Evolutionary conservation across 2,113 vertebrate genomes (phyloP), one percentile per base, ranked within the genome.

Genomic region (Oophaga pumilio): DNA sequence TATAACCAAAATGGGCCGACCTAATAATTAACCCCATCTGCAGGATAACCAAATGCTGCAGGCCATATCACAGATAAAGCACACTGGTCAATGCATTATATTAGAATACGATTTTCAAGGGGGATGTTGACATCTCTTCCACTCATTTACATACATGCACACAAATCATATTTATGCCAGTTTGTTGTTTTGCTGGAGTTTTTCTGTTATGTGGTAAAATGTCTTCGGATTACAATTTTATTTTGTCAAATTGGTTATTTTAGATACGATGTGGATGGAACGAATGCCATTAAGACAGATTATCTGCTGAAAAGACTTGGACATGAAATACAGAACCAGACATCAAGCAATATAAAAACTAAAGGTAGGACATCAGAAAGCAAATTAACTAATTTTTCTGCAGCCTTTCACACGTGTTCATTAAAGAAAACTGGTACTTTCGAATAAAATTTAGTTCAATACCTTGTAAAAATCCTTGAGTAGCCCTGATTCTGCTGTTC

Each of bases 221-320:
- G 20, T 18, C 4, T n/a, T 53, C 26, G 50, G 10, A 78, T 15
- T 73, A 1, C 15, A 50, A 49, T 49, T 26, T 5, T 57, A 17
- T 17, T 26, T 26, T n/a, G 8, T 79, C 20, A 53, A 6, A 57
- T 4, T 57, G n/a, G 50, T 24, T 52, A 56, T 73, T n/a, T 77
- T 84, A 93, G 92, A 60, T 89, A 92, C 76, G 90, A 93, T 50
- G 53, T 82, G 18, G 89, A 91, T n/a, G 91, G 91, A 68, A 64
- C 90, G 26, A 90, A 90, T 53, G 87, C 90, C 18, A 87, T 92
- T 71, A 93, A 86, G 53, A 68, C 76, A 18, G 90, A 91, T 7
- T 66, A 74, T 6, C 28, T 93, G 18, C 82, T 91, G 33, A 90
- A 91, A 52, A 91, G 89, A 83, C 87, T 92, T 52, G 90, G 91